Conservation (phyloP, 1,140 invertebrate species). For the Leptopilina boulardi region DNA sequence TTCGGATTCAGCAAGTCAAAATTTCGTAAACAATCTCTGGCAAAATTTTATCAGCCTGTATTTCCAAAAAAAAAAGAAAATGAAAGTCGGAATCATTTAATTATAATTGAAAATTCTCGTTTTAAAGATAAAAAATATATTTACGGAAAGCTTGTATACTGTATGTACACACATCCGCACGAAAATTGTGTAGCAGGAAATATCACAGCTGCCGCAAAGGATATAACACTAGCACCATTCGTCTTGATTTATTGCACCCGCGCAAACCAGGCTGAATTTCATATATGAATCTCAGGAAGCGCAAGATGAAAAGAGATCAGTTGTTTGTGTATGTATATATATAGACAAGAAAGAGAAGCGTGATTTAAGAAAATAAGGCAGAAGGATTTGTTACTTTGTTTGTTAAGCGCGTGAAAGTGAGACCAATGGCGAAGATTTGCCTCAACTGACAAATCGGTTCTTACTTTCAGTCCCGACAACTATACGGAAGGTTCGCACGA, state of each 20-base stretch:
- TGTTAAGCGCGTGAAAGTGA: slow-evolving; percentile 57
- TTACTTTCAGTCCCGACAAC: slow-evolving; percentile 46
- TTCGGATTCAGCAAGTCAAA: too few relatives aligned
- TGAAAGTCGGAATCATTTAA: not conserved
- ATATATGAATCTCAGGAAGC: slow-evolving; percentile 32
- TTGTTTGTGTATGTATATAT: too few relatives aligned
- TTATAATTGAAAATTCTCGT: not conserved
- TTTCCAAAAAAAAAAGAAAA: too few relatives aligned
- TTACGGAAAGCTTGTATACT: not conserved
- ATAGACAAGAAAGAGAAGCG: slow-evolving; percentile 37
- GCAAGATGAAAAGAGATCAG: slow-evolving; percentile 41
- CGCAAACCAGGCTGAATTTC: slow-evolving; percentile 45
- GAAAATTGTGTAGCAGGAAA: slow-evolving; percentile 16
- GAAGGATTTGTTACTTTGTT: slow-evolving; percentile 44
- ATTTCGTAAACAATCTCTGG: too few relatives aligned
- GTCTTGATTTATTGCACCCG: slow-evolving; percentile 20
- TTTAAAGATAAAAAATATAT: not conserved
- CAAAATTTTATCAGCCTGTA: too few relatives aligned
- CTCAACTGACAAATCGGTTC: slow-evolving; percentile 54
- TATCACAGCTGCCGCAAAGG: not conserved
- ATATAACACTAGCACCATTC: not conserved
- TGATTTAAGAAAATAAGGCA: slow-evolving; percentile 23
- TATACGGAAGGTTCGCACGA: slow-evolving; percentile 46
- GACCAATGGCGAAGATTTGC: slow-evolving; percentile 51
- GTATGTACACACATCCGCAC: not conserved